Evolutionary conservation across 2,888 invertebrate species (phyloP), one percentile per base, ranked within the genome.

Genomic region (Venustoraphidia nigricollis): DNA sequence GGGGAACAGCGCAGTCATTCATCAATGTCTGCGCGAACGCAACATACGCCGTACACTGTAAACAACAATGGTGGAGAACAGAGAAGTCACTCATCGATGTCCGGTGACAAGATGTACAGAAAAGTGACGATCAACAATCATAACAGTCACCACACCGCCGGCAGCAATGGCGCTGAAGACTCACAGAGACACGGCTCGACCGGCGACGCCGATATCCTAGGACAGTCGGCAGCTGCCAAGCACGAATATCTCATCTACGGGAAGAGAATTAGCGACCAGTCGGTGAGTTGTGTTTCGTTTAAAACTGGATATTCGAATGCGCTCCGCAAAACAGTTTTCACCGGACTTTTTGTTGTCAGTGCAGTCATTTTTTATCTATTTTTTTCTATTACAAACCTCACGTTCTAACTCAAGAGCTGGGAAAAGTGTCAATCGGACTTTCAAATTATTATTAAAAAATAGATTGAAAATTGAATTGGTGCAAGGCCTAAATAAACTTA

Each of bases 191-290:
- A 47, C 27, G 39, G 42, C 14, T 47, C 47, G 13, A 27, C 37
- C n/a, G 47, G 35, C 8, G 47, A 43, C 47, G 52, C 55, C 41
- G 40, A 35, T 14, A 40, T 46, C 37, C 53, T 56, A n/a, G 56
- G 56, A 49, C 58, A 59, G 55, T 66, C 69, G 49, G 66, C 69
- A 56, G 76, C 77, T 62, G 76, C 76, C 56, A 80, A 81, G 65
- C 81, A 86, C 68, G 91, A 95, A 69, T 95, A 92, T 70, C 83
- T 88, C 64, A 95, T 95, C 63, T 85, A 85, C 67, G 94, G 94
- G 55, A 86, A 86, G 68, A 77, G 93, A 64, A 90, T 93, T 66
- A 86, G 85, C 61, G 95, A 95, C 73, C 86, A 85, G 69, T 81
- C 86, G 71, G 94, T 94, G 67, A 77, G 81, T 69, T 27, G 27